Conservation (phyloP, 2,113 vertebrate genomes). For the Tichodroma muraria region DNA sequence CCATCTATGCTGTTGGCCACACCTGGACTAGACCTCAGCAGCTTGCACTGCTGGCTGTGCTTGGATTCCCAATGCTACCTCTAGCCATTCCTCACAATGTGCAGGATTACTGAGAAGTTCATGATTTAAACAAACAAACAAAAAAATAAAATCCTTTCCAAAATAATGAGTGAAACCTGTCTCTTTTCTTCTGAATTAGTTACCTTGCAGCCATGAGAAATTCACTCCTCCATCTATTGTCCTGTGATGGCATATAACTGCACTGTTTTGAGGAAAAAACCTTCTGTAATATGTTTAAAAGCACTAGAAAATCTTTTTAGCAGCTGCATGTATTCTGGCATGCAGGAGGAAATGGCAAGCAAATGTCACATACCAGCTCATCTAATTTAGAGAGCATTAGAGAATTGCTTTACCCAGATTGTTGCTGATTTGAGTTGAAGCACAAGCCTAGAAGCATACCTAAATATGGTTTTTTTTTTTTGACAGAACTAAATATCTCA, state of each 20-base stretch:
- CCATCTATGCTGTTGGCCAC: not conserved
- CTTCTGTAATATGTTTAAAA: not conserved
- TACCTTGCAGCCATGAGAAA: not conserved
- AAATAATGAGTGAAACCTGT: not conserved
- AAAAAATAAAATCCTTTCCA: not conserved
- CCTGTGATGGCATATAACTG: not conserved
- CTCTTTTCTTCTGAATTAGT: not conserved
- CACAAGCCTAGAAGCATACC: not conserved
- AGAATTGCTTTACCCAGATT: not conserved
- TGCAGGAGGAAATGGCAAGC: not conserved
- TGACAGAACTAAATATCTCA: not conserved
- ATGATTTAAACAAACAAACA: not conserved
- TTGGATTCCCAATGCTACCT: not conserved
- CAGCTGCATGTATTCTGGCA: not conserved
- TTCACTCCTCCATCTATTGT: not conserved
- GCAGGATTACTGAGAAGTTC: not conserved
- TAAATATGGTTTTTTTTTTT: not conserved
- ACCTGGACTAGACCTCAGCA: not conserved
- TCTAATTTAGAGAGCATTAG: not conserved
- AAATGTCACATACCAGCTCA: not conserved
- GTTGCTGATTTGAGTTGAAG: not conserved
- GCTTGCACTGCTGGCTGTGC: not conserved
- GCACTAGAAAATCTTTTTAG: conserved; percentile 1
- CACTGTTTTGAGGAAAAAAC: not conserved
- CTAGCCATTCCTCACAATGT: not conserved